Evolutionary conservation across 2,113 vertebrate species (phyloP).

Genomic region (Salminus brasiliensis): DNA sequence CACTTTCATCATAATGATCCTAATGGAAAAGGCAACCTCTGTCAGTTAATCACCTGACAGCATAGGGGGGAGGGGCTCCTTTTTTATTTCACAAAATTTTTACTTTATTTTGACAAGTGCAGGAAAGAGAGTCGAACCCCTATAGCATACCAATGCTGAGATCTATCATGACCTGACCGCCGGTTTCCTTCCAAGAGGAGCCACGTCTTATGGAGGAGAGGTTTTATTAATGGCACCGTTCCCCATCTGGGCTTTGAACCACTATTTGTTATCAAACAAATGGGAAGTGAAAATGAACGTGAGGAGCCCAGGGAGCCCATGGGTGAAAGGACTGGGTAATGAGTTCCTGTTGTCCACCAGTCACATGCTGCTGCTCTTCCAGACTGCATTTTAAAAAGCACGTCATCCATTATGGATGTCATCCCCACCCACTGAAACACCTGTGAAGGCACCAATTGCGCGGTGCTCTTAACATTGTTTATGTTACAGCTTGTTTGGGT

Average conservation of each 20-base stretch:
- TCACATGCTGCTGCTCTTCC: conserved; percentile 42
- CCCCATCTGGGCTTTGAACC: conserved; percentile 59
- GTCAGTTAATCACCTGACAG: conserved; percentile 57
- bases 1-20: conserved; percentile 61
- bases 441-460: conserved; percentile 28
- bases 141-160: conserved; percentile 46
- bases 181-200: conserved; percentile 30
- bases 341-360: conserved; percentile 56
- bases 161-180: conserved; percentile 47
- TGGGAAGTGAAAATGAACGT: conserved; percentile 57
- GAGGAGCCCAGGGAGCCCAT: conserved; percentile 39
- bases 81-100: conserved; percentile 36
- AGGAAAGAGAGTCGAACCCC: conserved; percentile 7
- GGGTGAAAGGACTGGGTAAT: conserved; percentile 56
- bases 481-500: conserved; percentile 34
- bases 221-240: conserved; percentile 54
- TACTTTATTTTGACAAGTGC: conserved; percentile 54
- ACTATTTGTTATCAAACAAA: conserved; percentile 66
- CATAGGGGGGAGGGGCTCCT: conserved; percentile 14
- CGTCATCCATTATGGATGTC: conserved; percentile 45
- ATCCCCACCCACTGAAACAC: conserved; percentile 25
- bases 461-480: conserved; percentile 18
- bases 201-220: conserved; percentile 41
- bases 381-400: conserved; percentile 50
- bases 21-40: conserved; percentile 50